Conservation (phyloP, 2,113 vertebrate species). For the Atractosteus spatula region DNA sequence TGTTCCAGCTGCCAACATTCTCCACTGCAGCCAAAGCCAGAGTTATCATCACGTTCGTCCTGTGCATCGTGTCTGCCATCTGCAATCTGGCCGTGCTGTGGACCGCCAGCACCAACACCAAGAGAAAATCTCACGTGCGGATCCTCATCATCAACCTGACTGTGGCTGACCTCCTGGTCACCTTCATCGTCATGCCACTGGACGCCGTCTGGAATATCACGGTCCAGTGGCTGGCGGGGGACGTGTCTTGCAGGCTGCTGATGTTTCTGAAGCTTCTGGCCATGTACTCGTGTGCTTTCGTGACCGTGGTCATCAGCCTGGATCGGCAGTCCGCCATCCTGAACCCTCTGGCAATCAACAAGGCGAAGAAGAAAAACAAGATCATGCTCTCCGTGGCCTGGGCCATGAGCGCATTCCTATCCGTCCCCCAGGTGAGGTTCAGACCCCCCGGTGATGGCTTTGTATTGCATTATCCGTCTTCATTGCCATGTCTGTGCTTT, state of each 20-base stretch:
- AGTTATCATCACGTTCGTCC: constrained; percentile 71
- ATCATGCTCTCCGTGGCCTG: constrained; percentile 72
- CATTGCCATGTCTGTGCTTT: too few species aligned
- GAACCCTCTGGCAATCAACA: constrained; percentile 70
- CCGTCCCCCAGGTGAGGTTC: constrained; percentile 72
- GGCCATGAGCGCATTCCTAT: constrained; percentile 71
- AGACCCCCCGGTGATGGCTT: neutral
- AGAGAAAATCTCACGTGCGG: constrained; percentile 69
- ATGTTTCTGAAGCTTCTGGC: constrained; percentile 84
- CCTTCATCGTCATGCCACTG: constrained; percentile 80
- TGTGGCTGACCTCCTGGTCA: constrained; percentile 73
- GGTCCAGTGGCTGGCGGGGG: constrained; percentile 78
- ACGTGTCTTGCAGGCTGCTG: constrained; percentile 72
- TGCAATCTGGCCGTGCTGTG: constrained; percentile 74
- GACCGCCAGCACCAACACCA: constrained; percentile 56
- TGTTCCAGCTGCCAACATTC: constrained; percentile 73
- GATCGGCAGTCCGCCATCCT: constrained; percentile 80
- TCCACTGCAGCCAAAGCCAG: constrained; percentile 75
- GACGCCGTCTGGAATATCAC: constrained; percentile 83
- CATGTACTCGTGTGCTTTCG: constrained; percentile 81
- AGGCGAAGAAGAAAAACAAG: constrained; percentile 70
- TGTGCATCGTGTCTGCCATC: constrained; percentile 63
- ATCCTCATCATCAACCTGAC: constrained; percentile 80
- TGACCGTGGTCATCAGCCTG: constrained; percentile 81
- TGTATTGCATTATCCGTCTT: too few species aligned